Evolutionary conservation across 2,797 vertebrate genomes (phyloP).

Genomic region (Sparus aurata): DNA sequence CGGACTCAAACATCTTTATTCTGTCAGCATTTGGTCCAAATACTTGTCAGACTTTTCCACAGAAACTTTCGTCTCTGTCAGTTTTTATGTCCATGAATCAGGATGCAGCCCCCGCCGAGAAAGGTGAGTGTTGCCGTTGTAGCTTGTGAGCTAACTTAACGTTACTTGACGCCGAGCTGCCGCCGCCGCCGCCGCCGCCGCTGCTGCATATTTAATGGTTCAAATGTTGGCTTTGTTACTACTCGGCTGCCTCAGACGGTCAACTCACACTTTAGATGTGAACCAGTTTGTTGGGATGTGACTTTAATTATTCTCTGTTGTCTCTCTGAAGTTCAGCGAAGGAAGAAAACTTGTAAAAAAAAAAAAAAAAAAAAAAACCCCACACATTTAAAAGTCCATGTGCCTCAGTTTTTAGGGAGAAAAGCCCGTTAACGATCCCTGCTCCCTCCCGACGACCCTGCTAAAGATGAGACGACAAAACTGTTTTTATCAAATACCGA

Average conservation of each 20-base stretch:
- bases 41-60: constrained; percentile 44
- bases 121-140: constrained; percentile 88
- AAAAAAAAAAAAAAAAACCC: no score
- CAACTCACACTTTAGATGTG: not conserved
- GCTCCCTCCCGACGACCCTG: constrained; percentile 34
- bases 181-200: no score
- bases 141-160: constrained; percentile 66
- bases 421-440: constrained; percentile 45
- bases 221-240: constrained; percentile 72
- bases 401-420: constrained; percentile 50
- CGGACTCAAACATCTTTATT: constrained; percentile 35
- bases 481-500: no score
- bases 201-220: constrained; percentile 75
- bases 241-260: constrained; percentile 18
- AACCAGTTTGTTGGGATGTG: not conserved
- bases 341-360: constrained; percentile 8
- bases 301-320: not conserved
- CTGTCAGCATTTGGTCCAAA: constrained; percentile 5
- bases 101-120: constrained; percentile 97
- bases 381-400: constrained; percentile 48
- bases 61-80: constrained; percentile 42
- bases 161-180: constrained; percentile 41
- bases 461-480: not conserved
- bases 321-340: not conserved
- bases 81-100: constrained; percentile 78